phyloP scores from a whole-genome alignment of 1,140 invertebrate genomes.

The Hypsibius dujardini region DNA sequence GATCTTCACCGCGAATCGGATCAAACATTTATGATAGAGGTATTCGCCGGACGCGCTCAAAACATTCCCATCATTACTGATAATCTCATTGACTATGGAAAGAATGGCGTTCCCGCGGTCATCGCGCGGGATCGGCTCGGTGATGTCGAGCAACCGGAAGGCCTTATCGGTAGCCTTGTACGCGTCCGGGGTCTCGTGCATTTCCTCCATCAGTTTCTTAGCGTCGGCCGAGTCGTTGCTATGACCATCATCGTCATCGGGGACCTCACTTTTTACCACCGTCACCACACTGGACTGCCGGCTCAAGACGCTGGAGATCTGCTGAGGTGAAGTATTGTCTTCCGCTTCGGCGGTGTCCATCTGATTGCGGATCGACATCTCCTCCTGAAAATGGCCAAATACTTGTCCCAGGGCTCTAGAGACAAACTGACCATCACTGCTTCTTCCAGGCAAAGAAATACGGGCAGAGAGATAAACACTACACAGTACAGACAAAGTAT shows the following conservation, averaged over 20 bases:
- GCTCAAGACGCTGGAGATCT: background rate
- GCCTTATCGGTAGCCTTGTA: constrained; percentile 16
- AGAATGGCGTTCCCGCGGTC: constrained; percentile 14
- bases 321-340: background rate
- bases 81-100: constrained; percentile 12
- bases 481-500: too few relatives aligned
- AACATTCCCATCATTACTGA: background rate
- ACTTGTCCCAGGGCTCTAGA: too few relatives aligned
- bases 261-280: background rate
- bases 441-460: too few relatives aligned
- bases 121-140: background rate
- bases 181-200: background rate
- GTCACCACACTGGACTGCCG: background rate
- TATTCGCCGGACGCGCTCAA: background rate
- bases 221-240: background rate
- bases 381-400: background rate
- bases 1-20: background rate
- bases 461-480: too few relatives aligned
- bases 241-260: background rate
- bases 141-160: background rate
- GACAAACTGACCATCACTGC: too few relatives aligned
- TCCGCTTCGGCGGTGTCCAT: background rate
- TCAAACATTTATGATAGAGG: constrained; percentile 2
- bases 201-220: background rate
- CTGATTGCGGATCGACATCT: background rate